phyloP scores from a whole-genome alignment of 1,140 invertebrate species.

The Anastrepha obliqua region DNA sequence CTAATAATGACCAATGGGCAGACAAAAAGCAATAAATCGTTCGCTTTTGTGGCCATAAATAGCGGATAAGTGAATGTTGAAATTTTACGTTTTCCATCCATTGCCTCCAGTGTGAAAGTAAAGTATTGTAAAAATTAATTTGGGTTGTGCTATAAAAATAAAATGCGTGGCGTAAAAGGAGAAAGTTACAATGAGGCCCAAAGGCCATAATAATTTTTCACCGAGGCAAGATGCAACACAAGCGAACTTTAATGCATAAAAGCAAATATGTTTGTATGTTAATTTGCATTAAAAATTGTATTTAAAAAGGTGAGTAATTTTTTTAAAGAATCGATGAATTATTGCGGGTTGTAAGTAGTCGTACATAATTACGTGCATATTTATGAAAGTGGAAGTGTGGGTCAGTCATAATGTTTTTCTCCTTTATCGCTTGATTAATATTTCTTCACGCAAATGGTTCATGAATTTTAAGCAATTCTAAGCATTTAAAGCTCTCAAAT shows the following conservation, averaged over 20 bases:
- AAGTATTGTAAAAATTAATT: neutral
- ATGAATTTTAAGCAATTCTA: no score
- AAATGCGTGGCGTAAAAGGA: neutral
- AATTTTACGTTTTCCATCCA: neutral
- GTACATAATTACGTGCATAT: no score
- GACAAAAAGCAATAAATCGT: constrained; percentile 30
- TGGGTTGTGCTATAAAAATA: neutral
- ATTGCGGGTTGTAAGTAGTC: no score
- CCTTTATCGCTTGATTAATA: no score
- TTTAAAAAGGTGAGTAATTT: no score
- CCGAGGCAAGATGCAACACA: neutral
- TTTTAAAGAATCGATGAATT: no score
- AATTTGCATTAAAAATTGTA: neutral
- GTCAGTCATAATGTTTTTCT: no score
- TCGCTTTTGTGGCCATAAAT: neutral
- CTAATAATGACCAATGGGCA: constrained; percentile 14
- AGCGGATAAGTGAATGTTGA: neutral
- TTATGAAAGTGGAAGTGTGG: no score
- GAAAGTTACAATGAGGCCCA: neutral
- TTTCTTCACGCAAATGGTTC: no score
- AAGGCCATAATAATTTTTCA: neutral
- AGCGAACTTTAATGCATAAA: neutral
- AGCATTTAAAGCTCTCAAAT: no score
- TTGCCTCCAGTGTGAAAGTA: no score
- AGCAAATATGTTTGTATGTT: neutral